A percentile compares a stretch with the other conserved stretches of the same genome.
Evolutionary conservation across 2,888 invertebrate genomes (phyloP).

Genomic region (Yponomeuta sedellus): DNA sequence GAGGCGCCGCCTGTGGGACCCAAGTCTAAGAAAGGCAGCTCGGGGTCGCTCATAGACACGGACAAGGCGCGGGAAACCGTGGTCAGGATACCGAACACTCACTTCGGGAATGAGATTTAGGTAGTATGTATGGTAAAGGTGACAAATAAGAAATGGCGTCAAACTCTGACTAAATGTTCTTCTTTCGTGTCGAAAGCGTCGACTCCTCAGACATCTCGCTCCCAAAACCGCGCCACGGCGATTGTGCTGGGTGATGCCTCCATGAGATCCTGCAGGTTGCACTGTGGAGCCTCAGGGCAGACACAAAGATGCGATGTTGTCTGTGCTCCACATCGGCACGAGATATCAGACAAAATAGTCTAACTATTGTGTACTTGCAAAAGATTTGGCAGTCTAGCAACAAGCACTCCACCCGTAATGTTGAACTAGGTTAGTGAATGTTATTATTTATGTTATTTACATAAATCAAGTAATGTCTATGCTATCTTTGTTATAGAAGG

Average conservation of each 20-base stretch:
- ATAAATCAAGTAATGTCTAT: background rate
- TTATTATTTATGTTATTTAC: background rate
- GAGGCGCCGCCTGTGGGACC: constrained; percentile 57
- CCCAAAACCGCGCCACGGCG: too few relatives aligned
- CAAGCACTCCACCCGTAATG: background rate
- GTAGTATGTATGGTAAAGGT: background rate
- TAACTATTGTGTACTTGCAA: too few relatives aligned
- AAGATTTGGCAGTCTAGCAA: background rate
- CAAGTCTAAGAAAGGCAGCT: constrained; percentile 63
- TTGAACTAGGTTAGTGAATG: constrained; percentile 14
- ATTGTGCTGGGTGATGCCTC: too few relatives aligned
- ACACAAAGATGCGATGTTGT: too few relatives aligned
- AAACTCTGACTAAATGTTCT: too few relatives aligned
- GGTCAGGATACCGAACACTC: constrained; percentile 59
- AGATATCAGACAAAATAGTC: too few relatives aligned
- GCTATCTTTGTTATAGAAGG: background rate
- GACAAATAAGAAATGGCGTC: background rate
- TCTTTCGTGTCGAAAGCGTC: too few relatives aligned
- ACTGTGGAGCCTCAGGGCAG: too few relatives aligned
- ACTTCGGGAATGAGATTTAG: constrained; percentile 57
- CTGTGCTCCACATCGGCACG: too few relatives aligned
- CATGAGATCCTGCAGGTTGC: too few relatives aligned
- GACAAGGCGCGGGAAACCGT: constrained; percentile 64
- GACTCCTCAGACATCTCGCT: too few relatives aligned
- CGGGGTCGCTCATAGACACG: constrained; percentile 62